Base-by-base conservation (phyloP, 2,797 vertebrate species). In the Apogon talboti region DNA sequence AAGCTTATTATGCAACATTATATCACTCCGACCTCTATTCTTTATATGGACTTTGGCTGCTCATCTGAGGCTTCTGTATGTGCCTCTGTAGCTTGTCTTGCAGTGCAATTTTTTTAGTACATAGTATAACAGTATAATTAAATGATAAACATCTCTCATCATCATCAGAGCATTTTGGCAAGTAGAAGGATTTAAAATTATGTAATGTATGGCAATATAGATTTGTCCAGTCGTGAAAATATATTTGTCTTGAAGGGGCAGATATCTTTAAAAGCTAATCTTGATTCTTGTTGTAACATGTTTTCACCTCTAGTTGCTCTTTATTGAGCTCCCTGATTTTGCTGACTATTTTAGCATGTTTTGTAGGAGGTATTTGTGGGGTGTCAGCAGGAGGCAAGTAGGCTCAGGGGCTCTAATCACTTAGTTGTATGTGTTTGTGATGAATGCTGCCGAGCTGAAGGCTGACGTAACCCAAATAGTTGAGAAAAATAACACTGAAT, bases 41-140 rank as follows among this genome's bases (percentile, higher is more conserved):
- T 14, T 62, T 18, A 46, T 50, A 38, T 68, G 37, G 63, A 66
- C 61, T 60, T 59, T 38, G 37, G 46, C 45, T 51, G 21, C 24
- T 41, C 28, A 18, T 47, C 10, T n/a, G n/a, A n/a, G n/a, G n/a
- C n/a, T n/a, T 55, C n/a, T 64, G 37, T 30, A 46, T 18, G 18
- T 33, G 6, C 11, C 35, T 19, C 38, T 16, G 0, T 24, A 38
- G 12, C 10, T 12, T 55, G 13, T 60, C 24, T 46, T 74, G n/a
- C 10, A 49, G 11, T 16, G 12, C 7, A 4, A 8, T n/a, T n/a
- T 35, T 38, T 62, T 33, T 10, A 35, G 11, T 43, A 4, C 3
- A 21, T 15, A 15, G 3, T 21, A 38, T 6, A 57, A 28, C 46
- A 40, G 7, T 61, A 14, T 42, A 7, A 47, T 67, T 28, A 21